phyloP scores from a whole-genome alignment of 1,140 invertebrate genomes.

The Saxidomus purpurata region DNA sequence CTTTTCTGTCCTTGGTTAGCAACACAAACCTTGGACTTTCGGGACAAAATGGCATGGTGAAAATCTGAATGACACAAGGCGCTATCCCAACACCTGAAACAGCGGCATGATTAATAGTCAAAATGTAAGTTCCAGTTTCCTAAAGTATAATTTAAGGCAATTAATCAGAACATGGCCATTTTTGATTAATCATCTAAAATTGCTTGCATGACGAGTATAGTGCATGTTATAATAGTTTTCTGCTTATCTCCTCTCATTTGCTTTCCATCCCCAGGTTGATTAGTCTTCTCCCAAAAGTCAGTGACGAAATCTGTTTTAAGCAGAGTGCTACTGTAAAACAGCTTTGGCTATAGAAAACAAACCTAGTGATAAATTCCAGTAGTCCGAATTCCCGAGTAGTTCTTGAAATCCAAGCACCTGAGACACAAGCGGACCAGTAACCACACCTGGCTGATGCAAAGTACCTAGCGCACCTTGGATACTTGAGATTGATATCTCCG shows the following conservation, averaged over 20 bases:
- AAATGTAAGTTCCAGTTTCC: too few relatives aligned
- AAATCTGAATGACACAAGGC: slow-evolving; percentile 81
- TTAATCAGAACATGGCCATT: too few relatives aligned
- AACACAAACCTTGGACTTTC: slow-evolving; percentile 87
- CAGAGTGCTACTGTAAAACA: too few relatives aligned
- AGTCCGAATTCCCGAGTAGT: slow-evolving; percentile 77
- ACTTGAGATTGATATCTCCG: slow-evolving; percentile 83
- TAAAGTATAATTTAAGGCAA: too few relatives aligned
- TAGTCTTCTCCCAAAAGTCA: too few relatives aligned
- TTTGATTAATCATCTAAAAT: too few relatives aligned
- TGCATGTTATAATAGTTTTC: too few relatives aligned
- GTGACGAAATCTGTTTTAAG: too few relatives aligned
- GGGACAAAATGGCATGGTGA: slow-evolving; percentile 86
- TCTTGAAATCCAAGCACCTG: slow-evolving; percentile 90
- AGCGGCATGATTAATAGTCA: too few relatives aligned
- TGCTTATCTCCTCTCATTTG: too few relatives aligned
- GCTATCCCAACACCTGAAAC: slow-evolving; percentile 76
- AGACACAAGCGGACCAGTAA: slow-evolving; percentile 86
- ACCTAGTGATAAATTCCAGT: slow-evolving; percentile 83
- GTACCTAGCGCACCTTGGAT: slow-evolving; percentile 85
- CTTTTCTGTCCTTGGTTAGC: slow-evolving; percentile 79
- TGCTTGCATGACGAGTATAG: too few relatives aligned
- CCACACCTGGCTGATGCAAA: slow-evolving; percentile 85
- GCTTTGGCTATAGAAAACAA: not conserved
- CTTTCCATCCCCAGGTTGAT: too few relatives aligned